Evolutionary conservation across 2,888 invertebrate genomes (phyloP), one percentile per base, ranked within the genome.

Genomic region (Caenorhabditis sp.): DNA sequence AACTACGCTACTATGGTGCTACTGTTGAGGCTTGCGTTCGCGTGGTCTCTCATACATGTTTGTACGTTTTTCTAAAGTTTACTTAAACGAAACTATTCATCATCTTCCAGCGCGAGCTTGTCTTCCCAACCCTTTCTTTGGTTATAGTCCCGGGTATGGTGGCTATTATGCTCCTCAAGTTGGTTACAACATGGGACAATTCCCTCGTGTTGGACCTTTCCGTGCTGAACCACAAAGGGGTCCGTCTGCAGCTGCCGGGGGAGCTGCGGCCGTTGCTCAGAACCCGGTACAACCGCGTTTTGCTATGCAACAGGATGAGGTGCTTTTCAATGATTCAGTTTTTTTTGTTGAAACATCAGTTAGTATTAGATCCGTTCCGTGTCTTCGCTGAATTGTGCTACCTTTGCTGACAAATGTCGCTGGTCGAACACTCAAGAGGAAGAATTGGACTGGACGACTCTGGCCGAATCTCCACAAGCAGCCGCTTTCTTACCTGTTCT

Each of bases 391-490:
- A 83, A 84, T 45, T 83, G 83, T 30, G 73, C 72, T 2, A 72
- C 56, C 5, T 82, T 83, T 22, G 62, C 55, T 35, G 65, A 79
- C 22, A 74, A 76, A 8, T 85, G 85, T 61, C 66, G 79, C 8
- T 85, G 85, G 85, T 77, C 82, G 15, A 85, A 85, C 39, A 84
- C 83, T 4, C 81, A 82, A 45, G 82, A 83, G 30, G 85, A 85
- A 20, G 85, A 83, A 53, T 56, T 85, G 20, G 83, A 85, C 52
- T 85, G 85, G 85, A 62, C 72, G 4, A 75, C 81, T 1, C 35
- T 80, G 0, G 48, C 52, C 9, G 74, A 74, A 37, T 52, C 66
- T 7, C 72, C 81, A 0, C 71, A 74, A 58, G 72, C 80, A 7
- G 75, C 76, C 11, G 43, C 71, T 1, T 83, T 76, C 63, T 58